Evolutionary conservation across 2,113 vertebrate genomes (phyloP).

Genomic region (Monarcha castaneiventris): DNA sequence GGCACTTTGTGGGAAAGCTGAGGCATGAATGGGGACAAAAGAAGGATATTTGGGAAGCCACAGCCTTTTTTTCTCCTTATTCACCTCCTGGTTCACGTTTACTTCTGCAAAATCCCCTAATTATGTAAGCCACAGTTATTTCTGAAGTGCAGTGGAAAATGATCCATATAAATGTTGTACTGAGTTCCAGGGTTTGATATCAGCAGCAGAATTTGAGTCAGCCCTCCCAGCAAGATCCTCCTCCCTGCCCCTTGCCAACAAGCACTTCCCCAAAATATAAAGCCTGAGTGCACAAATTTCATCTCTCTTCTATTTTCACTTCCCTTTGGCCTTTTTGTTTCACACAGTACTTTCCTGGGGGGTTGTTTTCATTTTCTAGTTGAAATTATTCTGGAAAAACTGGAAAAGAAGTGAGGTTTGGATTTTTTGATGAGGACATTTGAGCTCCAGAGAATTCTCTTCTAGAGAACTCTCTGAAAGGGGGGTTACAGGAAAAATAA

Average conservation of each 20-base stretch:
- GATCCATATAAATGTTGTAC: background rate
- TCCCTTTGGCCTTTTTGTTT: background rate
- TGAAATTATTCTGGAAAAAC: background rate
- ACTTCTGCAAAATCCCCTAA: background rate
- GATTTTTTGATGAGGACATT: background rate
- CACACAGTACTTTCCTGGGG: background rate
- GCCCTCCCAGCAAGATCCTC: background rate
- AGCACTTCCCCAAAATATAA: background rate
- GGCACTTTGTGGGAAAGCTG: background rate
- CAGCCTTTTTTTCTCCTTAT: background rate
- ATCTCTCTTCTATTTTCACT: background rate
- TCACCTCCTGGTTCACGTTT: background rate
- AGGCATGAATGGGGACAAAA: background rate
- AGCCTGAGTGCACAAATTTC: background rate
- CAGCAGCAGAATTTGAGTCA: background rate
- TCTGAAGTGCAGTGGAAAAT: background rate
- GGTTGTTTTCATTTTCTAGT: background rate
- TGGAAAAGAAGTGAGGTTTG: background rate
- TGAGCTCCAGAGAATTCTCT: background rate
- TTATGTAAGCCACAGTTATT: background rate
- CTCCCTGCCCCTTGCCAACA: background rate
- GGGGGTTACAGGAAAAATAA: background rate
- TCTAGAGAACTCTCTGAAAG: background rate
- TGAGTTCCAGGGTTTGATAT: background rate
- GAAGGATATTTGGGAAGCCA: background rate